These are phyloP conservation scores for Lipophrys pholis DNA, from an alignment of 2,113 vertebrate genomes.

Conservation along the genomic window DNA sequence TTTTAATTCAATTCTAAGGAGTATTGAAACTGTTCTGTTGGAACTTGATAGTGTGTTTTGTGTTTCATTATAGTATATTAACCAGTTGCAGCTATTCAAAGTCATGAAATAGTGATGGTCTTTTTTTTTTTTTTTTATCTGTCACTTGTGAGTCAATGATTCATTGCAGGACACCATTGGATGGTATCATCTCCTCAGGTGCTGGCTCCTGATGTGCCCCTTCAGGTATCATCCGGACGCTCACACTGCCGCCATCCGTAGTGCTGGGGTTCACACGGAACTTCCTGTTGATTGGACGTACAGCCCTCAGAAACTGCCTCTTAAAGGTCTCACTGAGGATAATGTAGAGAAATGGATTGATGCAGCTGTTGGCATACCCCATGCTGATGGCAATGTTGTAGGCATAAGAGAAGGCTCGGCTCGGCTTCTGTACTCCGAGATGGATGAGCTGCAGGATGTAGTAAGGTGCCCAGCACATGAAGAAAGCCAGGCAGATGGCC, in stretches of 20 bases:
- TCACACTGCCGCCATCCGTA: constrained; percentile 70
- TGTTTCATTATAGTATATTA: no score
- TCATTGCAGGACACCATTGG: constrained; percentile 34
- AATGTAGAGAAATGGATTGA: constrained; percentile 84
- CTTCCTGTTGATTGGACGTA: constrained; percentile 61
- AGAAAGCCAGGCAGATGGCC: constrained; percentile 88
- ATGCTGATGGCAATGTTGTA: constrained; percentile 84
- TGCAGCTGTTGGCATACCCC: constrained; percentile 85
- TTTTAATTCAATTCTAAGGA: no score
- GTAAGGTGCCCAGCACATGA: constrained; percentile 88
- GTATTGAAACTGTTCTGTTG: no score
- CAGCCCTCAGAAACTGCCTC: constrained; percentile 68
- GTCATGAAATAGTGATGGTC: no score
- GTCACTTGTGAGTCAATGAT: no score
- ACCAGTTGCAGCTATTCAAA: no score
- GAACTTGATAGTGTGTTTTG: no score
- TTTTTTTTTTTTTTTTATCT: no score
- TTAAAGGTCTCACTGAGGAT: constrained; percentile 81
- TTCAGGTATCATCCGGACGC: constrained; percentile 81
- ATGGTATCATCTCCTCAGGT: constrained; percentile 71
- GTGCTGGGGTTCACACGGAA: constrained; percentile 71
- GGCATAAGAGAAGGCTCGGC: constrained; percentile 72
- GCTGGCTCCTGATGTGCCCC: constrained; percentile 76
- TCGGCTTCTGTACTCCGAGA: constrained; percentile 78
- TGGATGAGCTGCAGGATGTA: constrained; percentile 84